Evolutionary conservation across 2,888 invertebrate genomes (phyloP).

Genomic region (Amphiduros pacificus): DNA sequence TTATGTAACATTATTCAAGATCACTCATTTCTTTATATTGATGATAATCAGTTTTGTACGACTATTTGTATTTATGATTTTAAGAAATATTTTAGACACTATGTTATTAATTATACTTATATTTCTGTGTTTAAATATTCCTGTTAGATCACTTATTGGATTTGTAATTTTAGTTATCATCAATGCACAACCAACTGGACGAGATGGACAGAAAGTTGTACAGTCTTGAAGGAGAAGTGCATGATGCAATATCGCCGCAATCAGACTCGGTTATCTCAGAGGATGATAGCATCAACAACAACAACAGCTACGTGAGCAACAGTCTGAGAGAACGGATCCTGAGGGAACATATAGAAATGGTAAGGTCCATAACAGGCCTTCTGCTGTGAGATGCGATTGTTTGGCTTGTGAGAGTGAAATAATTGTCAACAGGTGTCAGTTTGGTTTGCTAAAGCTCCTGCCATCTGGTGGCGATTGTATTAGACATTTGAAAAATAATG

Average conservation of each 20-base stretch:
- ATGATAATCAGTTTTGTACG: too few relatives aligned
- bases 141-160: too few relatives aligned
- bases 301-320: constrained; percentile 1
- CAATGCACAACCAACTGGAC: constrained; percentile 42
- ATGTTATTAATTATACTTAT: too few relatives aligned
- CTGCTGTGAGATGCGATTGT: too few relatives aligned
- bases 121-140: too few relatives aligned
- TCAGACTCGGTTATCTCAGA: constrained; percentile 1
- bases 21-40: too few relatives aligned
- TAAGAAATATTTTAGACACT: too few relatives aligned
- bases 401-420: background rate
- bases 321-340: constrained; percentile 11
- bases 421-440: background rate
- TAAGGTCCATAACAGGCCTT: background rate
- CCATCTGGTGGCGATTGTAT: too few relatives aligned
- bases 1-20: too few relatives aligned
- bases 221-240: constrained; percentile 39
- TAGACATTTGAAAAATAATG: too few relatives aligned
- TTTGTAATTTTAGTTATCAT: too few relatives aligned
- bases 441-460: background rate
- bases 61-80: too few relatives aligned
- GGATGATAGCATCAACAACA: constrained; percentile 3
- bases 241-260: background rate
- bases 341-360: constrained; percentile 21
- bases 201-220: constrained; percentile 45